Evolutionary conservation across 2,888 invertebrate genomes (phyloP), one percentile per base, ranked within the genome.

Genomic region (Parnassius smintheus): DNA sequence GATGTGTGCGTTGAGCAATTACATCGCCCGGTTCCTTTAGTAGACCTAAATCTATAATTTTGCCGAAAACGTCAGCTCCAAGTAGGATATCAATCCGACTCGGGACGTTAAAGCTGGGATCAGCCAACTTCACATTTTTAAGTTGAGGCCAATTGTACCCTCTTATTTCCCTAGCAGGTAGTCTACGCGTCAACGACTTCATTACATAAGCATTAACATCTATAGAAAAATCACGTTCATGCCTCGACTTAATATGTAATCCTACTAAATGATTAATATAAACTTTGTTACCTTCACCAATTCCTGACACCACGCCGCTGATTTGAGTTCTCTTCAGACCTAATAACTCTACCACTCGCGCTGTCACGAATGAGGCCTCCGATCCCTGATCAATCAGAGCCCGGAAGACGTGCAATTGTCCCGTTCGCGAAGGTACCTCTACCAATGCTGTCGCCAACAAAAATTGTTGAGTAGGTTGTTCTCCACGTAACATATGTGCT

Each of bases 301-400:
- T 63, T 41, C 71, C 72, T 50, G 67, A 70, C 46, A 68, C 68
- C 48, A 62, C 54, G 54, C 68, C 67, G 41, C 41, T 50, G 18
- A 57, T 13, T 1, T 11, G 11, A 48, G 64, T 64, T 51, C 45
- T 66, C 35, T 56, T 63, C 51, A 72, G 53, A 8, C 65, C 59
- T 44, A 70, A 65, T 42, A 67, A 56, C 50, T 69, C 64, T 10
- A 66, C 69, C 35, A 56, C 62, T 61, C 65, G 61, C 50, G 66
- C 67, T 18, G 70, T 61, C 10, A 72, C 54, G 46, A 72, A 71
- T 45, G 72, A 69, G 51, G 70, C 72, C 62, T 70, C 68, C 49
- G 70, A 72, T 0, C 70, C 72, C 59, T 69, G 70, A 59, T 72
- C 69, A 62, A 72, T 64, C 44, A 70, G 61, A 45, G 66, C 68